phyloP scores from a whole-genome alignment of 1,140 invertebrate species.

The Drosophila nannoptera region DNA sequence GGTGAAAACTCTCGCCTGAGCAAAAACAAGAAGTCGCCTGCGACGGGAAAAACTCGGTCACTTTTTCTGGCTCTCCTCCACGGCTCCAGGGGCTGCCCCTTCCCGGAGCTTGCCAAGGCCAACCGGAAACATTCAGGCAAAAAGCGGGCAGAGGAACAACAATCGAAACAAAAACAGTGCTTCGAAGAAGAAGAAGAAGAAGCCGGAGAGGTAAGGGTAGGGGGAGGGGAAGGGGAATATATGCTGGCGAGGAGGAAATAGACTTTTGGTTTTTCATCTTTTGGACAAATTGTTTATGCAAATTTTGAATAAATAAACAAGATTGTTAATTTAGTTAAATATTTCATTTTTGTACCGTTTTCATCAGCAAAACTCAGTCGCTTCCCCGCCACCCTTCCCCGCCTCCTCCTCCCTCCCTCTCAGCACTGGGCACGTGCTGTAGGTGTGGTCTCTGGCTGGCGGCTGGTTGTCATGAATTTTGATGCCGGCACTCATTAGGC shows the following conservation, averaged over 20 bases:
- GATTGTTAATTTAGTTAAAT: constrained; percentile 78
- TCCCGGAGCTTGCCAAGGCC: constrained; percentile 27
- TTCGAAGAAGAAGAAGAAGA: background rate
- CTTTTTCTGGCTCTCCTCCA: too few relatives aligned
- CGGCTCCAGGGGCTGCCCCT: background rate
- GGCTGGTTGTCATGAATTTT: constrained; percentile 69
- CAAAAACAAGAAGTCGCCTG: constrained; percentile 9
- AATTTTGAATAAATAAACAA: constrained; percentile 78
- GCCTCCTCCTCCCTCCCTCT: background rate
- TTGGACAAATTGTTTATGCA: constrained; percentile 77
- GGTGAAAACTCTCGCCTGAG: constrained; percentile 9
- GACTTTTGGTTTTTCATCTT: constrained; percentile 78
- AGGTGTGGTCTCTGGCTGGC: constrained; percentile 51
- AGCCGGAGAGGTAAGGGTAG: background rate
- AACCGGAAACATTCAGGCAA: constrained; percentile 17
- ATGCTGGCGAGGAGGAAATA: constrained; percentile 55
- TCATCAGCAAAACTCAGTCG: constrained; percentile 60
- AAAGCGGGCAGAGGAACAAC: constrained; percentile 4
- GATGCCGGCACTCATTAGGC: constrained; percentile 73
- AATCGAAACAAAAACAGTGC: background rate
- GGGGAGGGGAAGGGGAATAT: constrained; percentile 14
- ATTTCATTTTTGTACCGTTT: constrained; percentile 78
- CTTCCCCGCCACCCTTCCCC: constrained; percentile 12
- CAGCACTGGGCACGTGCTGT: constrained; percentile 51
- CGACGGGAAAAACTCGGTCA: too few relatives aligned